Base-by-base conservation (phyloP, 2,797 vertebrate species). In the Sebastes taczanowskii region DNA sequence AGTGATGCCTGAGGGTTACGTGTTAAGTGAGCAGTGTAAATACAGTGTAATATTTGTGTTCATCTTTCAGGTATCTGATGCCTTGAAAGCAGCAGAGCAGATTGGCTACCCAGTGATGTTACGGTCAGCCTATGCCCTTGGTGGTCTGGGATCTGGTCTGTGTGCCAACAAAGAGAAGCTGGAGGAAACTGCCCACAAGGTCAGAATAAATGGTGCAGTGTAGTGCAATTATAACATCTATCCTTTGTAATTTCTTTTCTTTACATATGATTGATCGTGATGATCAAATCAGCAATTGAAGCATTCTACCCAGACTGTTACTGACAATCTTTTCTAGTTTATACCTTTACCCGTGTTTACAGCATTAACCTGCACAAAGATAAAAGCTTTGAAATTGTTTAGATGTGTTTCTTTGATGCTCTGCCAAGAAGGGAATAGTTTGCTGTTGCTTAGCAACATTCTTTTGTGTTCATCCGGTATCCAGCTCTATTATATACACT, bases 71-170 rank as follows among this genome's bases (percentile, higher is more conserved):
- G 95, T 97, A 80, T 94, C 96, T 74, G 97, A 97, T 80, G 98
- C 98, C 18, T 81, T 99, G 68, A 94, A 95, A 80, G 98, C 98
- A 9, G 98, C 98, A 32, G 97, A 97, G 71, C 81, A 93, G 77
- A 99, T 99, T 59, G 95, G 96, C 25, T 99, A 98, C 75, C 98
- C 98, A 0, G 97, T 99, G 79, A 99, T 99, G 97, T 90, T 99
- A 35, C 97, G 98, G 11, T 98, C 97, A 14, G 98, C 98, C 46
- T 99, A 99, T 20, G 97, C 98, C 4, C 94, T 99, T n/a, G 98
- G 98, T 9, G 98, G 98, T 7, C 94, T 99, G 67, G 98, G 98
- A 16, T 99, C 98, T 18, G 98, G 98, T 30, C 91, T 99, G 69
- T 99, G 98, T 89, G 88, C 91, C 46, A 92, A 96, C 87, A 96